A percentile compares a stretch with the other conserved stretches of the same genome.
Evolutionary conservation across 2,888 invertebrate species (phyloP).

Genomic region (Tachina fera): DNA sequence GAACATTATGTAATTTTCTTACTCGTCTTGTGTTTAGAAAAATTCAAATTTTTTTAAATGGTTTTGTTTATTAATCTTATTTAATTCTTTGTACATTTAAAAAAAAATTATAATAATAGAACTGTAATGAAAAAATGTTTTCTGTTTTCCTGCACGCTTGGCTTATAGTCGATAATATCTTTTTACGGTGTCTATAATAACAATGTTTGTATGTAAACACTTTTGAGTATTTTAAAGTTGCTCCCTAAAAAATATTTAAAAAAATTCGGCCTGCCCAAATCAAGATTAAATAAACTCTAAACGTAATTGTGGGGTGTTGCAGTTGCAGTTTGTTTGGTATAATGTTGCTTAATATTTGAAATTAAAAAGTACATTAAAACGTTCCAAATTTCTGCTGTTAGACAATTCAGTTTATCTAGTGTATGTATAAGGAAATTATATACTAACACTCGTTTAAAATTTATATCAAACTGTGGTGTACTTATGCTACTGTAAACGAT

Average conservation of each 20-base stretch:
- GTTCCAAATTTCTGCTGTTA: slow-evolving; percentile 19
- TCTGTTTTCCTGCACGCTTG: too few species aligned
- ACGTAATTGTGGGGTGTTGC: slow-evolving; percentile 18
- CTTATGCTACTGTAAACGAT: slow-evolving; percentile 61
- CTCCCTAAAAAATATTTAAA: background rate
- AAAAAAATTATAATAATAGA: too few species aligned
- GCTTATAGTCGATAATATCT: background rate
- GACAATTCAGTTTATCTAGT: slow-evolving; percentile 43
- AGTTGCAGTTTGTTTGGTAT: slow-evolving; percentile 6
- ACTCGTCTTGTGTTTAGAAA: too few species aligned
- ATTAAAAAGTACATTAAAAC: slow-evolving; percentile 15
- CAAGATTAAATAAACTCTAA: slow-evolving; percentile 23
- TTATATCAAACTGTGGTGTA: background rate
- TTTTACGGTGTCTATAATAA: background rate
- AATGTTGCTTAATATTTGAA: background rate
- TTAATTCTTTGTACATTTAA: too few species aligned
- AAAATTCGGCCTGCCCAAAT: slow-evolving; percentile 19
- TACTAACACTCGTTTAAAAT: background rate
- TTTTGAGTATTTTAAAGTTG: slow-evolving; percentile 41
- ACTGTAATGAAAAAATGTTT: too few species aligned
- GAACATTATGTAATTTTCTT: too few species aligned
- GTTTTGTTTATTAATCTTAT: too few species aligned
- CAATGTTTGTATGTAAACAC: slow-evolving; percentile 21
- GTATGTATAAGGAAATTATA: slow-evolving; percentile 44
- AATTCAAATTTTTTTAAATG: too few species aligned